Evolutionary conservation across 2,113 vertebrate species (phyloP), one percentile per base, ranked within the genome.

Genomic region (Corydoras sp.): DNA sequence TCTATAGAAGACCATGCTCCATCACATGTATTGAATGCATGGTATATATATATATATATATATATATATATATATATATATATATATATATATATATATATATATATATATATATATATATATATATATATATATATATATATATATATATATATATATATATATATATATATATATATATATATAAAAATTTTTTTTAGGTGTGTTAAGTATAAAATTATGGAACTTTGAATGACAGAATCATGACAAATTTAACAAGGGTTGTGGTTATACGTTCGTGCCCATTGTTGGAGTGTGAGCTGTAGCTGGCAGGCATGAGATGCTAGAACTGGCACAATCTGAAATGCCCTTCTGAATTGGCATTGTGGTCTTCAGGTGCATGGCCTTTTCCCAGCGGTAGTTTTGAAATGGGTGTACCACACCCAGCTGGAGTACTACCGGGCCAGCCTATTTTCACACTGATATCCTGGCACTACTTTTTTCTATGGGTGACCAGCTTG

Each of bases 1-100:
- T n/a, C n/a, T n/a, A n/a, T n/a, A n/a, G n/a, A 24, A 24, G 18
- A 24, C 18, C 1, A 24, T 24, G 18, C 18, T 24, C 18, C 18
- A 24, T 24, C 18, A 2, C 18, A 24, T 24, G 18, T 24, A 1
- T 24, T 24, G 18, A 24, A 24, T 43, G 35, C 35, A 43, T 5
- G 4, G 35, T 5, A 43, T 43, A 2, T 43, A 2, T 43, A 2
- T 43, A 2, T 43, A 43, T 1, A 81, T 75, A 80, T 78, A 86
- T 73, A 65, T 82, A 72, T 81, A 72, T 73, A 75, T 53, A 56
- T 50, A 70, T 74, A 76, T 68, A 81, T 76, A 81, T 79, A 86
- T 74, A 49, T 82, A 69, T 80, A 71, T 71, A 73, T 53, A 58
- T 32, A 73, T 72, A 78, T 65, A 82, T n/a, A n/a, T n/a, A n/a